Evolutionary conservation across 2,888 invertebrate species (phyloP).

Genomic region (Omphaloscelis lunosa): DNA sequence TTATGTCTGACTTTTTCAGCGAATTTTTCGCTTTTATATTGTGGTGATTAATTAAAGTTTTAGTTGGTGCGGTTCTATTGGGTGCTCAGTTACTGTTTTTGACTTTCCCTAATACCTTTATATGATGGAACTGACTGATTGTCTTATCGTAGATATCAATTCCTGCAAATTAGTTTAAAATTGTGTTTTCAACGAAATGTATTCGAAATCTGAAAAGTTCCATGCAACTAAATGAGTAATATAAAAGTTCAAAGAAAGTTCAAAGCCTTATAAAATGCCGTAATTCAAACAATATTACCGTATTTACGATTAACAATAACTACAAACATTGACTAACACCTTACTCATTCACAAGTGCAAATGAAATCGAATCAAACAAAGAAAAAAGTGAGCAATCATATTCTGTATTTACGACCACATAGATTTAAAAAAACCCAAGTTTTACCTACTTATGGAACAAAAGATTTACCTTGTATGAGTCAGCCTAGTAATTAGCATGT

Average conservation of each 20-base stretch:
- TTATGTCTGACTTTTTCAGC: not conserved
- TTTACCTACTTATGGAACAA: conserved; percentile 31
- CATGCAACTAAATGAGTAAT: not conserved
- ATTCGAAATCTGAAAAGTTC: not conserved
- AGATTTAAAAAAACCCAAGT: conserved; percentile 30
- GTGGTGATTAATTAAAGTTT: not conserved
- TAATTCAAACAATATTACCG: conserved; percentile 13
- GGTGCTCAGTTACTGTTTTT: not conserved
- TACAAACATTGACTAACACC: conserved; percentile 46
- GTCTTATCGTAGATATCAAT: not conserved
- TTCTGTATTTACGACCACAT: conserved; percentile 10
- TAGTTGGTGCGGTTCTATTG: not conserved
- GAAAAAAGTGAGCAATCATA: conserved; percentile 49
- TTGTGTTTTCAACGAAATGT: not conserved
- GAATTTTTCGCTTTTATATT: not conserved
- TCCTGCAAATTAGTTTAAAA: not conserved
- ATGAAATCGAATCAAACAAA: conserved; percentile 47
- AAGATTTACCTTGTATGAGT: conserved; percentile 59
- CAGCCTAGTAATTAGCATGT: conserved; percentile 42
- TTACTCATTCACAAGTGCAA: conserved; percentile 42
- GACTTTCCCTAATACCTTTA: not conserved
- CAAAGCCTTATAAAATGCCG: conserved; percentile 22
- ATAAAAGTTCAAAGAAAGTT: not conserved
- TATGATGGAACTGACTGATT: too few species aligned
- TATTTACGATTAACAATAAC: conserved; percentile 21